A percentile compares a stretch with the other conserved stretches of the same genome.
Conservation (phyloP, 2,113 vertebrate species). For the Patagioenas fasciata region DNA sequence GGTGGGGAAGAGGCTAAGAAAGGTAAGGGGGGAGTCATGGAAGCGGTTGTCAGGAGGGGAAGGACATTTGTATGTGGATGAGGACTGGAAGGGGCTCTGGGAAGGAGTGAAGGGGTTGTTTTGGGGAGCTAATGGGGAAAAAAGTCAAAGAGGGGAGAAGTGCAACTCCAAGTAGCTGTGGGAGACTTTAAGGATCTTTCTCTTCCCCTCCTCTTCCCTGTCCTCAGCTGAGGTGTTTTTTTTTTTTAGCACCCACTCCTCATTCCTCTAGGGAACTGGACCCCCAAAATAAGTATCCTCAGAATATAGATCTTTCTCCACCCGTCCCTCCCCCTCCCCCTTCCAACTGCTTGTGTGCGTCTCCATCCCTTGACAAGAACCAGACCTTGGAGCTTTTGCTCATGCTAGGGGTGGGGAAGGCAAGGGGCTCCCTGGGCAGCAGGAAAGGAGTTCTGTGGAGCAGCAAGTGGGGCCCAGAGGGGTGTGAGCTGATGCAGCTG, state of each 20-base stretch:
- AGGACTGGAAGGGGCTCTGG: not conserved
- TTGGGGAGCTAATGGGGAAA: not conserved
- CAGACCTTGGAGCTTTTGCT: slow-evolving; percentile 38
- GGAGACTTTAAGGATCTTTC: not conserved
- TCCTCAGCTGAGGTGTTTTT: not conserved
- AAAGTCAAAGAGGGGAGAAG: not conserved
- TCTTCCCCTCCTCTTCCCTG: not conserved
- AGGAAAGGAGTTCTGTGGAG: not conserved
- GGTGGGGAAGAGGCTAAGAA: not conserved
- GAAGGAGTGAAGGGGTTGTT: not conserved
- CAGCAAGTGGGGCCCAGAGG: slow-evolving; percentile 38
- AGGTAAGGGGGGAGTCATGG: not conserved
- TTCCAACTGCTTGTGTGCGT: not conserved
- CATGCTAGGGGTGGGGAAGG: slow-evolving; percentile 13
- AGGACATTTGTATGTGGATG: not conserved
- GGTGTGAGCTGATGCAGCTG: slow-evolving; percentile 62
- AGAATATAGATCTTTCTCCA: not conserved
- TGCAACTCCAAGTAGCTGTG: not conserved
- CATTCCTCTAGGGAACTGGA: not conserved
- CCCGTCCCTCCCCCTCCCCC: no score
- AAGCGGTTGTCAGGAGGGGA: rapidly evolving
- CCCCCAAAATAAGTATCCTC: not conserved
- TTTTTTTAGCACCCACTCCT: not conserved
- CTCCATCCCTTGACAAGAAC: slow-evolving; percentile 34
- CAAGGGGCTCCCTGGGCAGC: not conserved